These are phyloP conservation scores for Callipepla californica DNA, from an alignment of 2,113 vertebrate genomes.

Conservation along the genomic window DNA sequence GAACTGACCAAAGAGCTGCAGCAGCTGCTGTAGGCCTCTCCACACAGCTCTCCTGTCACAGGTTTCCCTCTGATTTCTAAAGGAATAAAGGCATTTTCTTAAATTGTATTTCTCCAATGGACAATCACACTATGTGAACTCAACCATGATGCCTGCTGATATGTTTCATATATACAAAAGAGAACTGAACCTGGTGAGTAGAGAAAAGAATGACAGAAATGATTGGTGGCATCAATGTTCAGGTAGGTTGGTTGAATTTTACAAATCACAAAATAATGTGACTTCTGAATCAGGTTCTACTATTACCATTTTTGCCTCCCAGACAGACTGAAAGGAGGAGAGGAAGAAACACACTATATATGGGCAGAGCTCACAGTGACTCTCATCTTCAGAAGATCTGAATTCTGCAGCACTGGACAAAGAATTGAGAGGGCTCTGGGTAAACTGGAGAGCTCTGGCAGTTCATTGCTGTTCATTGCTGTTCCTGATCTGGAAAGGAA, in stretches of 20 bases:
- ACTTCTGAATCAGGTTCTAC: neutral
- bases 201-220: neutral
- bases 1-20: neutral
- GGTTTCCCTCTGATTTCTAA: neutral
- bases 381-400: neutral
- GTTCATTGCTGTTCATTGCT: conserved; percentile 4
- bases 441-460: neutral
- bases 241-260: neutral
- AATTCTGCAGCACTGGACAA: neutral
- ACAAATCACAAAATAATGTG: neutral
- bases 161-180: neutral
- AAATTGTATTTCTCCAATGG: neutral
- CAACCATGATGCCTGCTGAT: neutral
- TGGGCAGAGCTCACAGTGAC: neutral
- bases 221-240: neutral
- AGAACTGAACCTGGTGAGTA: neutral
- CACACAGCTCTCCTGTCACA: neutral
- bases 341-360: neutral
- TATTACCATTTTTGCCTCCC: neutral
- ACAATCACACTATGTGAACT: neutral
- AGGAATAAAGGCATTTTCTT: neutral
- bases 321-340: neutral
- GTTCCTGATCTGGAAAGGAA: neutral
- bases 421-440: conserved; percentile 17
- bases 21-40: neutral